Evolutionary conservation across 2,888 invertebrate genomes (phyloP).

Genomic region (Abrostola tripartita): DNA sequence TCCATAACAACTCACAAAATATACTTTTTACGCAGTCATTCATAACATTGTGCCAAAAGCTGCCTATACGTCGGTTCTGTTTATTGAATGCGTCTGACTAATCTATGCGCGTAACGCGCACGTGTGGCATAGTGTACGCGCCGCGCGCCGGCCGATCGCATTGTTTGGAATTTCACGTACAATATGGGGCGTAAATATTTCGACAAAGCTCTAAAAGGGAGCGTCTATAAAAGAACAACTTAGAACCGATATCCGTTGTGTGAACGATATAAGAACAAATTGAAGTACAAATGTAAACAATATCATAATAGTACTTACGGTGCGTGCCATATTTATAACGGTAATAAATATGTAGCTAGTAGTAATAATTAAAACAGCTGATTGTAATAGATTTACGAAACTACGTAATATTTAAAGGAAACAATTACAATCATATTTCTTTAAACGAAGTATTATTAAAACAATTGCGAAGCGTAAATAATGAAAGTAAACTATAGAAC

Average conservation of each 20-base stretch:
- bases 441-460: background rate
- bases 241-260: conserved; percentile 72
- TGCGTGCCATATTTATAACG: conserved; percentile 8
- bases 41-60: conserved; percentile 46
- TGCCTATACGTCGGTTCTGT: conserved; percentile 68
- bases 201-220: conserved; percentile 84
- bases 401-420: background rate
- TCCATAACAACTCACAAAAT: conserved; percentile 25
- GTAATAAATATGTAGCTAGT: background rate
- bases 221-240: conserved; percentile 76
- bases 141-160: conserved; percentile 67
- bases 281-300: conserved; percentile 20
- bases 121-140: conserved; percentile 70
- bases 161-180: conserved; percentile 86
- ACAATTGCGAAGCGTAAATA: conserved; percentile 36
- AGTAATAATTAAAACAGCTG: background rate
- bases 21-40: conserved; percentile 21
- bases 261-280: conserved; percentile 43
- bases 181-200: conserved; percentile 87
- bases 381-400: background rate
- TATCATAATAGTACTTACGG: background rate
- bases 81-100: conserved; percentile 68
- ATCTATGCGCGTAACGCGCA: conserved; percentile 71
- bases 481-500: conserved; percentile 53
- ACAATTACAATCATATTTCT: background rate